Evolutionary conservation across 2,113 vertebrate species (phyloP).

Genomic region (Talpa occidentalis): DNA sequence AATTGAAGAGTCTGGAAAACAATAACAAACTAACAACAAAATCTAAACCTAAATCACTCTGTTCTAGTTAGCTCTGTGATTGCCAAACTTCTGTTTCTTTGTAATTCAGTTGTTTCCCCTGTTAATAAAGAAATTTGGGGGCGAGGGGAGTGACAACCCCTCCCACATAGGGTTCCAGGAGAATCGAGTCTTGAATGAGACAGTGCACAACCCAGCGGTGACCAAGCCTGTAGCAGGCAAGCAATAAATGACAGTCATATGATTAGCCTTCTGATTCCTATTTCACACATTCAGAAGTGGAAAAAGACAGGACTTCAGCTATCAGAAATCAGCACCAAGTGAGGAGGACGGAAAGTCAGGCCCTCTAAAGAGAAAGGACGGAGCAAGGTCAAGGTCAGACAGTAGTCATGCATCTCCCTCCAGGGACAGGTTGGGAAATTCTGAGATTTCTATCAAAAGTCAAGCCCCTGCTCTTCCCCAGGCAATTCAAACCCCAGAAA

Average conservation of each 20-base stretch:
- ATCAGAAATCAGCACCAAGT: background rate
- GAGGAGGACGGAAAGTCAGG: background rate
- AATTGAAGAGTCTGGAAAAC: background rate
- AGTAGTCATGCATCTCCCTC: background rate
- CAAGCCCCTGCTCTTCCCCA: background rate
- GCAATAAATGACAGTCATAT: background rate
- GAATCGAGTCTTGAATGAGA: background rate
- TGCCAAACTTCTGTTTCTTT: background rate
- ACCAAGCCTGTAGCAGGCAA: background rate
- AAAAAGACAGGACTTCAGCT: background rate
- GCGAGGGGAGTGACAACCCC: too few relatives aligned
- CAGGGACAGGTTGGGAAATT: background rate
- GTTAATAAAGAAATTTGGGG: background rate
- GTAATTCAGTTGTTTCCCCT: background rate
- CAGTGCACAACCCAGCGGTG: fast-evolving
- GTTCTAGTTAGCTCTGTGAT: background rate
- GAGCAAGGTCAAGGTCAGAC: background rate
- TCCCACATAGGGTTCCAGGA: background rate
- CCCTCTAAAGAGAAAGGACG: background rate
- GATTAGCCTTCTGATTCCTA: background rate
- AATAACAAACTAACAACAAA: background rate
- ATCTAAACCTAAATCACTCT: background rate
- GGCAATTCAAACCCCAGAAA: background rate
- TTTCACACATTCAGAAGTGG: background rate
- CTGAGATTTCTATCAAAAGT: background rate